Evolutionary conservation across 2,797 vertebrate species (phyloP), one percentile per base, ranked within the genome.

Genomic region (Sciurus vulgaris): DNA sequence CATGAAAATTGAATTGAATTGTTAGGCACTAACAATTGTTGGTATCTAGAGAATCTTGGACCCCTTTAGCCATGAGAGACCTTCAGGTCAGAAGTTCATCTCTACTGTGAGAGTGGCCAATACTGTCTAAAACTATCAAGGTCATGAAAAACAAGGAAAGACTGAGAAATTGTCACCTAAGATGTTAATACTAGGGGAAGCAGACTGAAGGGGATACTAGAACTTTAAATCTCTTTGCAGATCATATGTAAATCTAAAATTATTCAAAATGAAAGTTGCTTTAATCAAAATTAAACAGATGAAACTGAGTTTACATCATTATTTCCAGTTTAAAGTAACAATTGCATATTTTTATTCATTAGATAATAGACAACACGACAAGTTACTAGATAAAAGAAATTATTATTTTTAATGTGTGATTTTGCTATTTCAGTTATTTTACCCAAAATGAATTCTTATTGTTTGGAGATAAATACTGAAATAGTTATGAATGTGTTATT

Each of bases 331-430:
- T 89, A 54, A 61, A 85, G 20, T 81, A 94, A 63, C 41, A 86
- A n/a, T 78, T 91, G 51, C 26, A 82, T 11, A 74, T 67, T 85
- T 91, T 88, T 87, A 89, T 77, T 94, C 86, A 33, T 61, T 86
- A 72, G 51, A 56, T 86, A 78, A 49, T 38, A 69, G 33, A 86
- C 54, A 91, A 17, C 7, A 78, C 41, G 38, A 72, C 18, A 51
- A 51, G 14, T 61, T 83, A 69, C 73, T 86, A 79, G 26, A 67
- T 91, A 73, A 81, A 78, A 95, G 73, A 30, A 69, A 87, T 72
- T 89, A 15, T 93, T 92, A 20, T 59, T 86, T 93, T 87, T 82
- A 86, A 84, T 30, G 20, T 82, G n/a, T 94, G 63, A 91, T 85
- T 96, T 87, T 70, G n/a, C 18, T 61, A 76, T 65, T 76, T 7